Conservation (phyloP, 2,888 invertebrate species). For the Drosophila parthenogenetica region DNA sequence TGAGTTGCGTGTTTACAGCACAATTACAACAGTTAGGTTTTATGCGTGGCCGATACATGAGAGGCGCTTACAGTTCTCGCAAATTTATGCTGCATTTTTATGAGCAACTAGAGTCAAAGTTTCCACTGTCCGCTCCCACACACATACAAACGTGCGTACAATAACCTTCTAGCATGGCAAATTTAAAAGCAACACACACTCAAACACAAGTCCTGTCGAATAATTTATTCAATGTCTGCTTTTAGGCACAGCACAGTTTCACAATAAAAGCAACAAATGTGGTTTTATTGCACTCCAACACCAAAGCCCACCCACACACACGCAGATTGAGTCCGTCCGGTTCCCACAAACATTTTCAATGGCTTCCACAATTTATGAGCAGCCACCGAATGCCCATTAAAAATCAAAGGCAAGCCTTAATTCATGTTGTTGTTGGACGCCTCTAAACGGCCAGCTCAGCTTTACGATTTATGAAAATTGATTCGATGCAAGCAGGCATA, state of each 20-base stretch:
- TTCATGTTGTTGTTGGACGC: conserved; percentile 27
- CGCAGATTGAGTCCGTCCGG: conserved; percentile 13
- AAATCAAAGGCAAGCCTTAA: conserved; percentile 52
- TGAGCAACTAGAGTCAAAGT: conserved; percentile 59
- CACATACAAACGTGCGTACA: conserved; percentile 41
- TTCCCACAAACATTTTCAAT: conserved; percentile 62
- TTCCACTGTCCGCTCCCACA: conserved; percentile 30
- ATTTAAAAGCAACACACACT: conserved; percentile 60
- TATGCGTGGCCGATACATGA: conserved; percentile 72
- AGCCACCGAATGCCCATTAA: conserved; percentile 77
- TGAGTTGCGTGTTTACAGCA: conserved; percentile 81
- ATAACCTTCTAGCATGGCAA: conserved; percentile 58
- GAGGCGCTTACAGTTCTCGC: conserved; percentile 37
- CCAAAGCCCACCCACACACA: conserved; percentile 19
- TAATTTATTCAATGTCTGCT: conserved; percentile 81
- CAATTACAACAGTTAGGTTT: conserved; percentile 81
- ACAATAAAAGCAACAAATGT: conserved; percentile 55
- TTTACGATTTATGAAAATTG: conserved; percentile 81
- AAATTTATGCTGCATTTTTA: conserved; percentile 80
- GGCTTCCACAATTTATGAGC: conserved; percentile 70
- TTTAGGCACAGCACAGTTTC: conserved; percentile 64
- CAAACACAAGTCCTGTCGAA: conserved; percentile 49
- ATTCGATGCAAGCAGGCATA: conserved; percentile 48
- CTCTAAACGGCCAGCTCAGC: conserved; percentile 36
- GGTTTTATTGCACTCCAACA: conserved; percentile 69